Evolutionary conservation across 2,888 invertebrate genomes (phyloP).

Genomic region (Drosophila tanythrix): DNA sequence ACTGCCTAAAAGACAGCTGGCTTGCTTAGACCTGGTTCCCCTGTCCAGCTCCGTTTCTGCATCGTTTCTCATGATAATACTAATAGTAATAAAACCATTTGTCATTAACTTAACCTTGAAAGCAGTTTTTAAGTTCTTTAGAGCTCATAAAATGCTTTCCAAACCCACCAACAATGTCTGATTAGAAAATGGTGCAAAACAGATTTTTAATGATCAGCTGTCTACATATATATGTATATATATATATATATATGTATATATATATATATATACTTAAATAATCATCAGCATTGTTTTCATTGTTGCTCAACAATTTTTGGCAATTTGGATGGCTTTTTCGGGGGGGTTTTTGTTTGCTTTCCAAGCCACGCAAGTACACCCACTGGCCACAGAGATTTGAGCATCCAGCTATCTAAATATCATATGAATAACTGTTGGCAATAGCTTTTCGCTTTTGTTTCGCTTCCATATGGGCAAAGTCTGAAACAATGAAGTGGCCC

Average conservation of each 20-base stretch:
- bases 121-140: not conserved
- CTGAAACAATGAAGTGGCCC: slow-evolving; percentile 48
- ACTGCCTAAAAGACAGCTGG: not conserved
- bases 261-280: not conserved
- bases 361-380: slow-evolving; percentile 50
- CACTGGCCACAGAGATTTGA: slow-evolving; percentile 33
- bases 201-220: not conserved
- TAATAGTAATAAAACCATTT: not conserved
- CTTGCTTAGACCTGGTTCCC: not conserved
- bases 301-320: slow-evolving; percentile 9
- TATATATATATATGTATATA: not conserved
- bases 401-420: slow-evolving; percentile 31
- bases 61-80: not conserved
- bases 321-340: slow-evolving; percentile 37
- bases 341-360: slow-evolving; percentile 22
- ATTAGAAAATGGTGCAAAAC: not conserved
- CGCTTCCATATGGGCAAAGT: slow-evolving; percentile 45
- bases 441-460: slow-evolving; percentile 36
- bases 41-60: not conserved
- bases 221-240: not conserved
- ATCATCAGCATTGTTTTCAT: not conserved
- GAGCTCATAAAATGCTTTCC: not conserved
- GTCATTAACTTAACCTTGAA: not conserved
- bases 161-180: not conserved
- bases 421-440: slow-evolving; percentile 33